Evolutionary conservation across 2,888 invertebrate species (phyloP).

Genomic region (Emmelina monodactyla): DNA sequence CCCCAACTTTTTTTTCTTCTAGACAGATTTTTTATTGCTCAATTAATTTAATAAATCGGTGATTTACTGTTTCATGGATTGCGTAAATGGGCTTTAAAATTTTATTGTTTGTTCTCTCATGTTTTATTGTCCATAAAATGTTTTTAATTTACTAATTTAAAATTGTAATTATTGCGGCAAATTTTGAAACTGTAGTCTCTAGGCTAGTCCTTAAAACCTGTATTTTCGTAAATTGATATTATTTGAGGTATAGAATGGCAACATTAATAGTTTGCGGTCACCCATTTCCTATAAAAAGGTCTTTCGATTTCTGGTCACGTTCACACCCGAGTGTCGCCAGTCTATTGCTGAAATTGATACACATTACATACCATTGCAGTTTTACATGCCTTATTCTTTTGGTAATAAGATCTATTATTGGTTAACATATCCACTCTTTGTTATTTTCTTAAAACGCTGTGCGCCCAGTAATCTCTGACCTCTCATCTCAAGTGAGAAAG

Average conservation of each 20-base stretch:
- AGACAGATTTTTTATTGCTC: slow-evolving; percentile 50
- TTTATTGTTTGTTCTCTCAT: slow-evolving; percentile 15
- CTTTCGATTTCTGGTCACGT: slow-evolving; percentile 53
- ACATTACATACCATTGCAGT: slow-evolving; percentile 33
- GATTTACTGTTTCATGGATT: slow-evolving; percentile 26
- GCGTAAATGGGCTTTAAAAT: slow-evolving; percentile 27
- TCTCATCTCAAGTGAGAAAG: neutral
- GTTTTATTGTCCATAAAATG: neutral
- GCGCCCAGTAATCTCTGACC: neutral
- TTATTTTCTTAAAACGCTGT: neutral
- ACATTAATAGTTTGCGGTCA: slow-evolving; percentile 28
- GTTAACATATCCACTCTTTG: too few species aligned
- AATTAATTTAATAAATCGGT: slow-evolving; percentile 44
- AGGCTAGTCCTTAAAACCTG: too few species aligned
- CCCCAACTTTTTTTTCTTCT: slow-evolving; percentile 23
- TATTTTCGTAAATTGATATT: neutral
- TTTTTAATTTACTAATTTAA: too few species aligned
- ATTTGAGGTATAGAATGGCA: neutral
- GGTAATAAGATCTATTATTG: too few species aligned
- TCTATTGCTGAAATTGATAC: slow-evolving; percentile 61
- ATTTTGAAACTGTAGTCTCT: too few species aligned
- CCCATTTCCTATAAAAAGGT: slow-evolving; percentile 55
- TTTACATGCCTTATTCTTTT: too few species aligned
- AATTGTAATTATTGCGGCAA: too few species aligned
- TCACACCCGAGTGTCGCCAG: slow-evolving; percentile 44